Percentiles rank a stretch among this genome's conserved stretches.
Evolutionary conservation across 2,888 invertebrate species (phyloP).

Genomic region (Acrobasis repandana): DNA sequence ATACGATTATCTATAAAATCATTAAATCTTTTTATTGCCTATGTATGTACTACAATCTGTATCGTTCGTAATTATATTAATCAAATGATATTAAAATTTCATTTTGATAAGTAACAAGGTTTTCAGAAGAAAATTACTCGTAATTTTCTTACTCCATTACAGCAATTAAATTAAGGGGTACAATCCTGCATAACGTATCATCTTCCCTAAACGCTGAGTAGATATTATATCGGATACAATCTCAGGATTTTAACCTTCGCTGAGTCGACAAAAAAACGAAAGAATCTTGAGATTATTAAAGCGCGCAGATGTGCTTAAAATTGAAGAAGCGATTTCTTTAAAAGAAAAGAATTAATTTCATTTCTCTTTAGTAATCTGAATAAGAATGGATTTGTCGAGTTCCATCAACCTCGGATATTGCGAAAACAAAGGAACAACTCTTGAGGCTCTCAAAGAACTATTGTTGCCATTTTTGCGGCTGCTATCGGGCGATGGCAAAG

Average conservation of each 20-base stretch:
- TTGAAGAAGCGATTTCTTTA: too few species aligned
- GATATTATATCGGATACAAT: too few species aligned
- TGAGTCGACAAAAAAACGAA: too few species aligned
- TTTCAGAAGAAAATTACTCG: neutral
- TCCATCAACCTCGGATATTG: constrained; percentile 1
- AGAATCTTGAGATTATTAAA: too few species aligned
- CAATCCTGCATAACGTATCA: neutral
- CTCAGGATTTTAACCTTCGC: too few species aligned
- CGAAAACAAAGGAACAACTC: constrained; percentile 11
- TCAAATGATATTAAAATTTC: neutral
- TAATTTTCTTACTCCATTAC: neutral
- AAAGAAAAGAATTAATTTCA: constrained; percentile 5
- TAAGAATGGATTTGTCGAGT: constrained; percentile 14
- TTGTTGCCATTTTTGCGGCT: constrained; percentile 18
- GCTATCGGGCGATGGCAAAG: constrained; percentile 1
- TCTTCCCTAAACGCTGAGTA: neutral
- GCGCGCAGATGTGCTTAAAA: too few species aligned
- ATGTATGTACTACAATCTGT: too few species aligned
- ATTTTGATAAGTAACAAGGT: neutral
- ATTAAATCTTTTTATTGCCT: too few species aligned
- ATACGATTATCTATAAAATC: too few species aligned
- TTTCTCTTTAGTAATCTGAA: constrained; percentile 14
- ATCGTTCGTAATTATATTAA: too few species aligned
- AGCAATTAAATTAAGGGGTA: neutral
- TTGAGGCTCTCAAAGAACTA: constrained; percentile 3